phyloP scores from a whole-genome alignment of 2,113 vertebrate genomes.

The Oreochromis spilurus region DNA sequence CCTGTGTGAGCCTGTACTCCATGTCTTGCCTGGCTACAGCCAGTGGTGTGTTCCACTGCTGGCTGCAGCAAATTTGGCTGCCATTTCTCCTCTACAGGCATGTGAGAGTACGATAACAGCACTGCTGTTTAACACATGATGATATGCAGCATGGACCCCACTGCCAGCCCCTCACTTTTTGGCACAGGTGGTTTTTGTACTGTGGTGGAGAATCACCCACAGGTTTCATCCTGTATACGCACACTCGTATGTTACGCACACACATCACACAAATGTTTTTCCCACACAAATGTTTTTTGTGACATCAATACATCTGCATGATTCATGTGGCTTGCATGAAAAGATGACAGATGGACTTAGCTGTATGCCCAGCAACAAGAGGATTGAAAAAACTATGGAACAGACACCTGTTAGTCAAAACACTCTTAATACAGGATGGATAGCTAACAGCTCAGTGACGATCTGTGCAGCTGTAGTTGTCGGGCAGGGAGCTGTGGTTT shows the following conservation, averaged over 20 bases:
- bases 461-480: not conserved
- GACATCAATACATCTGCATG: slow-evolving; percentile 24
- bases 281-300: not conserved
- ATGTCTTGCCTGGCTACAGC: slow-evolving; percentile 14
- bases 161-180: slow-evolving; percentile 32
- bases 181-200: slow-evolving; percentile 55
- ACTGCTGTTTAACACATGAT: slow-evolving; percentile 53
- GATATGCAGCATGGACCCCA: slow-evolving; percentile 22
- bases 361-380: not conserved
- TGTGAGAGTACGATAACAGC: slow-evolving; percentile 68
- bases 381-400: not conserved
- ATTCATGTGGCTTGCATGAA: slow-evolving; percentile 18
- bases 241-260: not conserved
- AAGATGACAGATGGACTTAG: not conserved
- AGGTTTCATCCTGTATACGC: slow-evolving; percentile 3
- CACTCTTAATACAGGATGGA: not conserved
- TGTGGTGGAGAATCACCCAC: slow-evolving; percentile 36
- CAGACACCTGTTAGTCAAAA: not conserved
- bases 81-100: slow-evolving; percentile 49
- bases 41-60: not conserved
- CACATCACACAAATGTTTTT: not conserved
- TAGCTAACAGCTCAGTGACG: not conserved
- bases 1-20: not conserved
- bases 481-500: not conserved
- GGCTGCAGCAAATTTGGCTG: slow-evolving; percentile 60